These are phyloP conservation scores for Actinostola sp. DNA, from an alignment of 92 coral and sea anemone genomes.

Conservation along the genomic window DNA sequence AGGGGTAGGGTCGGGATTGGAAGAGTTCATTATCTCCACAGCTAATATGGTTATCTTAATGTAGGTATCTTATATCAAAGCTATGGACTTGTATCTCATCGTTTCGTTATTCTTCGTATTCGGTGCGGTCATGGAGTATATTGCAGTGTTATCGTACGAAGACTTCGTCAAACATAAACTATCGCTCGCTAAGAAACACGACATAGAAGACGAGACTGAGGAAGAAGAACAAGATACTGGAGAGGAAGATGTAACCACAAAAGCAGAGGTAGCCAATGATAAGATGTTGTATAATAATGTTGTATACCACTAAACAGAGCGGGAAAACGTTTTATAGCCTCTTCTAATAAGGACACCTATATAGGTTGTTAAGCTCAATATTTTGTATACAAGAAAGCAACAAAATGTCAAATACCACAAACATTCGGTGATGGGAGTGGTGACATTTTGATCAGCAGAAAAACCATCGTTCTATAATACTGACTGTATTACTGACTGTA, in stretches of 20 bases:
- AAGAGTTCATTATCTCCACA: too few relatives aligned
- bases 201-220: background rate
- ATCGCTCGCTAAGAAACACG: background rate
- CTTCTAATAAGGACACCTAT: too few relatives aligned
- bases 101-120: constrained; percentile 84
- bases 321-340: too few relatives aligned
- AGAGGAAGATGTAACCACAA: background rate
- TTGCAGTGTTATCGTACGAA: constrained; percentile 48
- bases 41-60: background rate
- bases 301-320: too few relatives aligned
- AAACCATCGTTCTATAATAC: too few relatives aligned
- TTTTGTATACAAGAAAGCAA: too few relatives aligned
- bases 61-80: constrained; percentile 89
- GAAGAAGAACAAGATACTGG: constrained; percentile 5
- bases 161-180: constrained; percentile 7
- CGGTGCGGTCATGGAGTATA: constrained; percentile 83
- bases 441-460: too few relatives aligned
- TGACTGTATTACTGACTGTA: too few relatives aligned
- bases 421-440: too few relatives aligned
- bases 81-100: constrained; percentile 76
- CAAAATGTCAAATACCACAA: too few relatives aligned
- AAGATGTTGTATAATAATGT: too few relatives aligned
- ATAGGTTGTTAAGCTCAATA: too few relatives aligned
- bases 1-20: background rate
- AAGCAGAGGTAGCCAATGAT: background rate